A percentile compares a stretch with the other conserved stretches of the same genome.
Conservation (phyloP, 1,140 invertebrate species). For the Hypothenemus hampei region DNA sequence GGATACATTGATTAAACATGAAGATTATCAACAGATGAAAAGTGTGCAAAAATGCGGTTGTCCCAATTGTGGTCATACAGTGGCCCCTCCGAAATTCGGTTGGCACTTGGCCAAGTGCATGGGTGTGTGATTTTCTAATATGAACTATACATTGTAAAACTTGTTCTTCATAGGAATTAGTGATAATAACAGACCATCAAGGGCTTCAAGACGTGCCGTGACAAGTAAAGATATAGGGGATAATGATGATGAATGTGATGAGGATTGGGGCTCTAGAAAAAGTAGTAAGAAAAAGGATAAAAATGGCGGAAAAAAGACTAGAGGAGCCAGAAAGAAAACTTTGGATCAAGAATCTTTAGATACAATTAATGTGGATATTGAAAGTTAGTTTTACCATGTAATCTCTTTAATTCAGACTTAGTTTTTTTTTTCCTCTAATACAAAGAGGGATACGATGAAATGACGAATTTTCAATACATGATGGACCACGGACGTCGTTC, state of each 20-base stretch:
- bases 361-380: background rate
- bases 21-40: conserved; percentile 70
- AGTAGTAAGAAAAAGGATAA: conserved; percentile 30
- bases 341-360: background rate
- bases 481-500: conserved; percentile 6
- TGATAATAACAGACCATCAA: conserved; percentile 17
- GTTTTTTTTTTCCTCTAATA: background rate
- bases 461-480: conserved; percentile 36
- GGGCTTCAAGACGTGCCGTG: conserved; percentile 57
- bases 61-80: conserved; percentile 67
- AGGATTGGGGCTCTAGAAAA: conserved; percentile 54
- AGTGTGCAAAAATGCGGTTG: conserved; percentile 71
- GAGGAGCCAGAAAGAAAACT: background rate
- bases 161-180: background rate
- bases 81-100: conserved; percentile 67
- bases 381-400: no score
- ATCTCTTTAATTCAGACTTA: background rate
- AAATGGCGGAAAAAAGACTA: background rate
- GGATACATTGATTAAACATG: conserved; percentile 54
- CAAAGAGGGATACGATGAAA: conserved; percentile 35
- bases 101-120: conserved; percentile 76
- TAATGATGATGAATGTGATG: conserved; percentile 52
- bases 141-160: background rate
- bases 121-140: conserved; percentile 45
- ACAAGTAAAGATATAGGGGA: conserved; percentile 55